Conservation (phyloP, 2,113 vertebrate species). For the Coryphaenoides rupestris region DNA sequence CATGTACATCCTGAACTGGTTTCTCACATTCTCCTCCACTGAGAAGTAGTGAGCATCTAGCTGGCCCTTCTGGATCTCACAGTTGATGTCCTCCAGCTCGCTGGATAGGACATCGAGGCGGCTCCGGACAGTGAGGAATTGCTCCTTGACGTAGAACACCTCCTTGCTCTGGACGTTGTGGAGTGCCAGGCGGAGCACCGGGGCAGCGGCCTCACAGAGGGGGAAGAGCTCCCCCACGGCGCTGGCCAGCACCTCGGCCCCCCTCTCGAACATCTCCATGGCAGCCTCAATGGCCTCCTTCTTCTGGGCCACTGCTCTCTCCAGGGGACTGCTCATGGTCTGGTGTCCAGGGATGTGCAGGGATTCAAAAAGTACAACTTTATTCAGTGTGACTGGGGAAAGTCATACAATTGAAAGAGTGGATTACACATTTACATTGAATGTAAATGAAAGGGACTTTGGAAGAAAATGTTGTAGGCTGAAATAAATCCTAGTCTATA, state of each 20-base stretch:
- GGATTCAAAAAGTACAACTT: conserved; percentile 4
- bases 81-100: conserved; percentile 69
- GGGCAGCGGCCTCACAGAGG: conserved; percentile 70
- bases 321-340: conserved; percentile 63
- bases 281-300: conserved; percentile 73
- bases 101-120: conserved; percentile 68
- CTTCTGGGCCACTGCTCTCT: conserved; percentile 71
- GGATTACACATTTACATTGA: no score
- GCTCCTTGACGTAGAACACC: conserved; percentile 74
- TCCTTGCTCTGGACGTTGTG: conserved; percentile 76
- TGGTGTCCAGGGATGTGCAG: conserved; percentile 13
- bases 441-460: background rate
- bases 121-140: conserved; percentile 67
- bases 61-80: conserved; percentile 68
- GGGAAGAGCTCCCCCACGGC: conserved; percentile 72
- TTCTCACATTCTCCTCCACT: conserved; percentile 73
- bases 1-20: conserved; percentile 76
- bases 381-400: no score
- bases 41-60: conserved; percentile 69
- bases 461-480: background rate
- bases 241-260: conserved; percentile 71
- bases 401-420: no score
- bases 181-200: conserved; percentile 67
- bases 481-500: no score
- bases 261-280: conserved; percentile 72